These are phyloP conservation scores for Resseliella maxima DNA, from an alignment of 2,888 invertebrate species.

Conservation along the genomic window DNA sequence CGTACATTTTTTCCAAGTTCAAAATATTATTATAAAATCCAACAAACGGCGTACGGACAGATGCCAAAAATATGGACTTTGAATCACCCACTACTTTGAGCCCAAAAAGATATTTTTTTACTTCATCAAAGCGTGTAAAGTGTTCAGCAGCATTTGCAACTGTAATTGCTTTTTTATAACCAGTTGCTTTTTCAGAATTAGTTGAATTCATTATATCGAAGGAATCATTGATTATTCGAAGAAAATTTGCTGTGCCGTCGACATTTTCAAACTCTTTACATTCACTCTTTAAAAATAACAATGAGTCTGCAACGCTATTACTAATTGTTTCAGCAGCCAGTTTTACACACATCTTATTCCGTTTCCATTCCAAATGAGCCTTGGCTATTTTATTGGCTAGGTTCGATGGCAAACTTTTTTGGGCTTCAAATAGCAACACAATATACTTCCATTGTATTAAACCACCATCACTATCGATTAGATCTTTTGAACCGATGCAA, in stretches of 20 bases:
- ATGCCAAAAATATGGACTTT: background rate
- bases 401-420: background rate
- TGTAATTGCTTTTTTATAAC: background rate
- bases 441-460: background rate
- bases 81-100: background rate
- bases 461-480: background rate
- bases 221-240: background rate
- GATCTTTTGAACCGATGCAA: background rate
- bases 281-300: background rate
- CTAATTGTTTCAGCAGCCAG: background rate
- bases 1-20: background rate
- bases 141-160: background rate
- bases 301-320: background rate
- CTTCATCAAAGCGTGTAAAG: background rate
- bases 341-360: background rate
- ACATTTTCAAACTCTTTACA: background rate
- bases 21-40: background rate
- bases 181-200: background rate
- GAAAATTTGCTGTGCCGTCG: background rate
- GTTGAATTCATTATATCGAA: background rate
- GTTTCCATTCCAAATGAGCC: background rate
- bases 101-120: background rate
- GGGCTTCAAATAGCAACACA: background rate
- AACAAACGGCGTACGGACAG: background rate
- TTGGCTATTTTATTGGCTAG: background rate